Base-by-base conservation (phyloP, 2,888 invertebrate genomes). In the Ferrisia virgata region DNA sequence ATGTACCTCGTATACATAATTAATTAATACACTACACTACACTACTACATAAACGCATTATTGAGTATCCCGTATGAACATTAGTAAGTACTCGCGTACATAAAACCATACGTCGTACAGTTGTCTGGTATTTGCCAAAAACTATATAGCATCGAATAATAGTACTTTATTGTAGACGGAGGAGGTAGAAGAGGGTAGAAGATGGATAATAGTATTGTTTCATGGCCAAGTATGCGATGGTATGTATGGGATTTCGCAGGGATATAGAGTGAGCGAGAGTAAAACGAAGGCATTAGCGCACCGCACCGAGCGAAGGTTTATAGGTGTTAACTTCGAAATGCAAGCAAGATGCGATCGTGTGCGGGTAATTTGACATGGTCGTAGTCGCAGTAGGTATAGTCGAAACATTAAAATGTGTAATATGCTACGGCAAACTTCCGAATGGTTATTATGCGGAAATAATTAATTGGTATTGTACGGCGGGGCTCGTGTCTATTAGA, bases 391-490 rank as follows among this genome's bases (percentile, higher is more conserved):
- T 47, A 3, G 58, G 25, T 22, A 6, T 72, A 33, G 33, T 72
- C 33, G 72, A 28, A 72, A 72, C 72, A 72, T 72, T 64, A 72
- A 72, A 72, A 72, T 33, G 72, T 72, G 72, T 72, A 72, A 72
- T 72, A 72, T 72, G 72, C 33, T 72, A 33, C 9, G 72, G 72
- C 72, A 33, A 72, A 72, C 72, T 64, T 64, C 58, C 11, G 53
- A 81, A 53, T 53, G 81, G 81, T 81, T 81, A 81, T 81, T 81
- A 81, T 53, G 47, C 53, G 81, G 53, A 81, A 81, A 81, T 81
- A 81, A 81, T 72, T 72, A 72, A 72, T 81, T 81, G 53, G 47
- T 53, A 81, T 81, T 53, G 81, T 53, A 18, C 81, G 79, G 53
- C 25, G 81, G 25, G 33, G 81, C 53, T 53, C 25, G n/a, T 47